A percentile compares a stretch with the other conserved stretches of the same genome.
These are phyloP conservation scores for Pelecanoides urinatrix DNA, from an alignment of 2,113 vertebrate genomes.

Conservation along the genomic window DNA sequence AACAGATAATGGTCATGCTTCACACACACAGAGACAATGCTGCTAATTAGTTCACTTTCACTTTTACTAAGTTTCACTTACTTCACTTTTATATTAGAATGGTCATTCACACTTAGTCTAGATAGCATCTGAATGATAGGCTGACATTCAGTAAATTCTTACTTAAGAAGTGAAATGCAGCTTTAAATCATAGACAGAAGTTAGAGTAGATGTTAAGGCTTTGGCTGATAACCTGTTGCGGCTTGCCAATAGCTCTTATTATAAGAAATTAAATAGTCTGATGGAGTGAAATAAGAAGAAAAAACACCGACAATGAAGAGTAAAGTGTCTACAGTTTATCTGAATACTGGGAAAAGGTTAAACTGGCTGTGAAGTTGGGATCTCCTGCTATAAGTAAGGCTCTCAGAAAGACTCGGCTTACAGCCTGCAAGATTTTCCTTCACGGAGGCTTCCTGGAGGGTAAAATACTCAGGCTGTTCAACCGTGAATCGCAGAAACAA, in stretches of 20 bases:
- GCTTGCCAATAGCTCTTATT: neutral
- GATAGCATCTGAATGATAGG: neutral
- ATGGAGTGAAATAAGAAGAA: neutral
- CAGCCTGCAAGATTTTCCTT: neutral
- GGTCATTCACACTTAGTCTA: neutral
- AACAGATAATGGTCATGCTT: neutral
- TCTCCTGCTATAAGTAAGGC: neutral
- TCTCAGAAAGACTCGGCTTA: neutral
- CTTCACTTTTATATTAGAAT: neutral
- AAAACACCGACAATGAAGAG: neutral
- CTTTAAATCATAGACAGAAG: neutral
- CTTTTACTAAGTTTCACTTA: neutral
- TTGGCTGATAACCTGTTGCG: neutral
- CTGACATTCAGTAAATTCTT: neutral
- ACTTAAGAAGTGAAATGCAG: neutral
- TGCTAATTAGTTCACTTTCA: neutral
- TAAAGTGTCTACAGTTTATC: neutral
- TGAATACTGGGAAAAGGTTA: neutral
- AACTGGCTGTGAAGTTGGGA: neutral
- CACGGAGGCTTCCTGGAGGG: neutral
- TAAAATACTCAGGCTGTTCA: neutral
- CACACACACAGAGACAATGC: neutral
- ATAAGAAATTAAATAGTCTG: neutral
- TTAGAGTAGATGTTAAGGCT: neutral
- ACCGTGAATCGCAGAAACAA: neutral